Evolutionary conservation across 37 sponge, comb jelly and placozoan genomes (phyloP).

Genomic region (Beroe forskalii): DNA sequence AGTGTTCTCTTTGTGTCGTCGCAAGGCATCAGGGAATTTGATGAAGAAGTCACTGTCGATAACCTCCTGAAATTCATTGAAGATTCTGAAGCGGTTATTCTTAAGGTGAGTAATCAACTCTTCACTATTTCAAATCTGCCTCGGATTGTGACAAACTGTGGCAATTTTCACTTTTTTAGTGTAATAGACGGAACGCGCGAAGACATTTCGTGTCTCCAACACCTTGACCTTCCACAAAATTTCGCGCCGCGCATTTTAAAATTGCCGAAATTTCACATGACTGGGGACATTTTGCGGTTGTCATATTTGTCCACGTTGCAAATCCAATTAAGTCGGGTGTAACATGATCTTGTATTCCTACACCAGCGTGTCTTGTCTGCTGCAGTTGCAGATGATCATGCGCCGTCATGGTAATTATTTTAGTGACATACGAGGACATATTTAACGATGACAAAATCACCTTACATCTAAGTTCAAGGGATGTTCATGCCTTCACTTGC

Average conservation of each 20-base stretch:
- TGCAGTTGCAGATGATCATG: too few species aligned
- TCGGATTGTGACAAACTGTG: neutral
- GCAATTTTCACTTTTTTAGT: neutral
- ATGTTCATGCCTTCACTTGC: too few species aligned
- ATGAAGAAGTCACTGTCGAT: neutral
- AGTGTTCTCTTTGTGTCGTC: slow-evolving; percentile 5
- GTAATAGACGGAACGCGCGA: slow-evolving; percentile 7
- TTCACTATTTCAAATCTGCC: neutral
- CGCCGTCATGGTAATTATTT: too few species aligned
- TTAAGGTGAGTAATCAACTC: slow-evolving; percentile 25
- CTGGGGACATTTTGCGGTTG: too few species aligned
- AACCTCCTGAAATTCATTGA: slow-evolving; percentile 11
- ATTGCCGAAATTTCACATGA: too few species aligned
- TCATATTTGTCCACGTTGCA: slow-evolving; percentile 43
- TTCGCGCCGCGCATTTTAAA: neutral
- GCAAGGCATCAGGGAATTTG: slow-evolving; percentile 9
- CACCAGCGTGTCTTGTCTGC: too few species aligned
- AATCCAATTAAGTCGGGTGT: slow-evolving; percentile 29
- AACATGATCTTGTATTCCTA: neutral
- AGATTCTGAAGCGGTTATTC: neutral
- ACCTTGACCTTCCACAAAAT: neutral
- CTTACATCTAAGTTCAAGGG: too few species aligned
- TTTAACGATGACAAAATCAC: too few species aligned
- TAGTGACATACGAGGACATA: too few species aligned
- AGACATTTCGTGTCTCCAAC: neutral